A percentile compares a stretch with the other conserved stretches of the same genome.
phyloP scores from a whole-genome alignment of 2,797 vertebrate genomes.

The Leuciscus waleckii region DNA sequence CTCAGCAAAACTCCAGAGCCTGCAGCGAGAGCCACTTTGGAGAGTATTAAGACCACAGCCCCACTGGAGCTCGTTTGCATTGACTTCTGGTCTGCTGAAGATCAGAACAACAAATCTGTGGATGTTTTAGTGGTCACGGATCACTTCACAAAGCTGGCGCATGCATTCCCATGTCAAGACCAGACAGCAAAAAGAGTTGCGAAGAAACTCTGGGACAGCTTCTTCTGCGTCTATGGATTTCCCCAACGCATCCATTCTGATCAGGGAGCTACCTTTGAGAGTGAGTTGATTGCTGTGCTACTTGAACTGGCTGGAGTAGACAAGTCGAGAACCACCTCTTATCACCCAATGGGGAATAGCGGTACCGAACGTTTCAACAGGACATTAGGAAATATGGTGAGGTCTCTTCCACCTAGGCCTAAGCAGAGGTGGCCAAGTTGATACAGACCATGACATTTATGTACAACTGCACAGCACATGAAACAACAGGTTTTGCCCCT shows the following conservation, averaged over 20 bases:
- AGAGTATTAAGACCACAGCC: constrained; percentile 43
- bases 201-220: too few species aligned
- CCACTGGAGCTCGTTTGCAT: constrained; percentile 35
- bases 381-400: too few species aligned
- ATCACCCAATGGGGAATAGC: too few species aligned
- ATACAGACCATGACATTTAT: background rate
- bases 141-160: constrained; percentile 45
- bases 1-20: constrained; percentile 49
- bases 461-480: background rate
- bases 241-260: too few species aligned
- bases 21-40: constrained; percentile 35
- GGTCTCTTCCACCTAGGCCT: too few species aligned
- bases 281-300: too few species aligned
- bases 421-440: too few species aligned
- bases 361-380: too few species aligned
- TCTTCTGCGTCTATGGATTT: too few species aligned
- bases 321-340: too few species aligned
- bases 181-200: constrained; percentile 23
- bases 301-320: too few species aligned
- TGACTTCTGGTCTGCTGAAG: constrained; percentile 37
- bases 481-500: background rate
- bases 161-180: constrained; percentile 33
- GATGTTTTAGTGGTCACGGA: constrained; percentile 45
- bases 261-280: too few species aligned
- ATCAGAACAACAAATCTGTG: constrained; percentile 27